A percentile compares a stretch with the other conserved stretches of the same genome.
Evolutionary conservation across 2,113 vertebrate species (phyloP).

Genomic region (Cheirogaleus medius): DNA sequence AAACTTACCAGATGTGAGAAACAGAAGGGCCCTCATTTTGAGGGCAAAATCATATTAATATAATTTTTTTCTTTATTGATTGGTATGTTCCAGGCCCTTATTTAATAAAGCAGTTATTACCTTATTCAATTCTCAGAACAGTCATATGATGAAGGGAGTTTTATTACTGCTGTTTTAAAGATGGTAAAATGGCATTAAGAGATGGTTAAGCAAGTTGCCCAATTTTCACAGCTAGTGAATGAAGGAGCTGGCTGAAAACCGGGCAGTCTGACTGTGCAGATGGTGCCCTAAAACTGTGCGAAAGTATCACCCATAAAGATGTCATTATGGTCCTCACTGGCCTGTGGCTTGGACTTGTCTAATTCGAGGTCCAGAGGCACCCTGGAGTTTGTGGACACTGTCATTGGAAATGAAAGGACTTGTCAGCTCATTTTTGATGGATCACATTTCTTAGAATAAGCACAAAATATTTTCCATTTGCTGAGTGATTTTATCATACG

Average conservation of each 20-base stretch:
- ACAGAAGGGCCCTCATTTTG: background rate
- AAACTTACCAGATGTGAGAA: background rate
- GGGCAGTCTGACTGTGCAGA: background rate
- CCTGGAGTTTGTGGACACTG: constrained; percentile 40
- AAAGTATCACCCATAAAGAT: background rate
- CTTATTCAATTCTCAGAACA: background rate
- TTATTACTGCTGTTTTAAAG: background rate
- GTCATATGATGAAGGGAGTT: background rate
- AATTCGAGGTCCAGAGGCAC: constrained; percentile 38
- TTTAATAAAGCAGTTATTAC: background rate
- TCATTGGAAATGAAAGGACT: constrained; percentile 61
- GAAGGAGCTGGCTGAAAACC: background rate
- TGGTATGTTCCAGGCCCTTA: background rate
- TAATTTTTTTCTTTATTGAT: background rate
- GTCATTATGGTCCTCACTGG: background rate
- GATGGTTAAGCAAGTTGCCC: background rate
- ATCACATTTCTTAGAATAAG: constrained; percentile 82
- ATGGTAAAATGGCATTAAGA: background rate
- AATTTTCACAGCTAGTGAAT: background rate
- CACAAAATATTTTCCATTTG: constrained; percentile 71
- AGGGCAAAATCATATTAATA: background rate
- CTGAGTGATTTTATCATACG: constrained; percentile 81
- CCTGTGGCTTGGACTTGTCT: background rate
- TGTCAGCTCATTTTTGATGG: constrained; percentile 69
- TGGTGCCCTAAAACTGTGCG: background rate